Base-by-base conservation (phyloP, 1,140 invertebrate genomes). In the Drosophila pseudoobscura region DNA sequence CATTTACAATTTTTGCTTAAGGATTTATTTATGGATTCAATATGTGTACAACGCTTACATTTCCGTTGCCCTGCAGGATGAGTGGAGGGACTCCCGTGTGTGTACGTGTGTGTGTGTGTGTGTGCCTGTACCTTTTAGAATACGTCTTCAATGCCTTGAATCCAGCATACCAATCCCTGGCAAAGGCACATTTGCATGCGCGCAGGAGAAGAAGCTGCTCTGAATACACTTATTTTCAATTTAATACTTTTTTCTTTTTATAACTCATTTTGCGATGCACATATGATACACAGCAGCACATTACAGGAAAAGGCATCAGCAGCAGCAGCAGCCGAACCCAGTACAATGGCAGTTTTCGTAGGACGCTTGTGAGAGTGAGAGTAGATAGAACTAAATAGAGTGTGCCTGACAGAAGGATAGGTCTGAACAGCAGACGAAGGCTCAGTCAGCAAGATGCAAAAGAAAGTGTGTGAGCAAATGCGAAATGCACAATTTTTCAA, bases 1-100 rank as follows among this genome's bases (percentile, higher is more conserved):
- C 83, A 88, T 88, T 88, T 88, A 88, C 83, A 88, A 88, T 88
- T 88, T 88, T 83, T 88, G 83, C 83, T 88, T 83, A 83, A 88
- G 71, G 83, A 88, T 88, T 88, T 88, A 88, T 88, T 88, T 88
- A 88, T 88, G 83, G 78, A 88, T 88, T 88, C 83, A 88, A 88
- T 88, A 83, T 88, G 83, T 79, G 78, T 76, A 70, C 69, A 63
- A 41, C 58, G 82, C 70, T 80, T 73, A 73, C 68, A 63, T 73
- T 63, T 72, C 58, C 51, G 45, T 59, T 17, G 56, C 29, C 47
- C 29, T 39, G 13, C 31, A 5, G 57, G 50, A 55, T 58, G 65
- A 29, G 41, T 20, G n/a, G 39, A 61, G 9, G 24, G 11, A 9
- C 0, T 2, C 29, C 0, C 15, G 9, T 24, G 6, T 43, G 26